A percentile compares a stretch with the other conserved stretches of the same genome.
Evolutionary conservation across 2,797 vertebrate genomes (phyloP).

Genomic region (Cryptoprocta ferox): DNA sequence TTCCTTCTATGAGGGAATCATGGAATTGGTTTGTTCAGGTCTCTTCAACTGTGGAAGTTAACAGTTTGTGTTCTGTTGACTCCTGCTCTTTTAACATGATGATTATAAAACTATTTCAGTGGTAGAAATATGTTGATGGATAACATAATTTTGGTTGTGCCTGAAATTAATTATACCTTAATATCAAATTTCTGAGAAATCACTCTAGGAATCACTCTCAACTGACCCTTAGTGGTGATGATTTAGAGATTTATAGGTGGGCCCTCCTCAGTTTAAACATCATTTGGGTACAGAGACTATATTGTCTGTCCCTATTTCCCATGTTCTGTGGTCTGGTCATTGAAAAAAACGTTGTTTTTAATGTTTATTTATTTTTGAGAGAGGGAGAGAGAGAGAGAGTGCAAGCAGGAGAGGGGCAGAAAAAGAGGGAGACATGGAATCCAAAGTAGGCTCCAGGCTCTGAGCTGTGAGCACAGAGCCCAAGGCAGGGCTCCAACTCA

Average conservation of each 20-base stretch:
- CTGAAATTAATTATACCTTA: constrained; percentile 21
- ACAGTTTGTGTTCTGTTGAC: neutral
- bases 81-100: neutral
- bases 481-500: too few relatives aligned
- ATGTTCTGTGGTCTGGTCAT: neutral
- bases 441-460: too few relatives aligned
- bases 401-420: too few relatives aligned
- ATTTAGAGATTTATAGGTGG: neutral
- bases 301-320: neutral
- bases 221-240: neutral
- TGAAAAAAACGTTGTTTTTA: too few relatives aligned
- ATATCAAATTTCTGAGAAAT: neutral
- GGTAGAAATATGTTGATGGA: neutral
- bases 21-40: neutral
- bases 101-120: constrained; percentile 11
- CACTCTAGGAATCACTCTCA: neutral
- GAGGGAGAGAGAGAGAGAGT: too few relatives aligned
- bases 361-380: too few relatives aligned
- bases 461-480: too few relatives aligned
- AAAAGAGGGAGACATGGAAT: too few relatives aligned
- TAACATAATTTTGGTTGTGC: constrained; percentile 24
- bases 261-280: neutral
- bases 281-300: neutral
- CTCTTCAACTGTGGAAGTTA: neutral
- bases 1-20: neutral